Base-by-base conservation (phyloP, 1,140 invertebrate species). In the Drosophila carrolli region DNA sequence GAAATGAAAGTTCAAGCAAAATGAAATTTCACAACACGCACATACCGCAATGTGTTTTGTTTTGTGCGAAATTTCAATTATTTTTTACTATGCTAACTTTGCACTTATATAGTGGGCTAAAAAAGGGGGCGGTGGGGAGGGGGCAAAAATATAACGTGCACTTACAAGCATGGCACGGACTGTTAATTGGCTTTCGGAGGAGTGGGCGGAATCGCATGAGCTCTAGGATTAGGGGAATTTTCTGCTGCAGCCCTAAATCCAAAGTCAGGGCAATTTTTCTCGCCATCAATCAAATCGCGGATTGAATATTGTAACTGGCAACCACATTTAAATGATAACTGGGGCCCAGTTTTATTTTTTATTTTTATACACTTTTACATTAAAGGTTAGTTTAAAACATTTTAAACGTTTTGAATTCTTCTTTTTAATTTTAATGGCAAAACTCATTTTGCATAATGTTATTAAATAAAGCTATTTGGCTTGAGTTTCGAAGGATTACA, bases 61-160 rank as follows among this genome's bases (percentile, higher is more conserved):
- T 58, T 65, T 80, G 65, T 80, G 65, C 78, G 60, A 81, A 62
- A 73, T 82, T 81, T 81, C 79, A 81, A 81, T 82, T 81, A 78
- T 70, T 81, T 72, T 67, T 55, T 37, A 50, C 72, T 41, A 77
- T 65, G 78, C 78, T 56, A 78, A 70, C 38, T 40, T 47, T 23
- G 54, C 43, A 57, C 55, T n/a, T 44, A 71, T 23, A 58, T 38
- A 7, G 27, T 16, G 14, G 3, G 8, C n/a, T 4, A 5, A n/a
- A 48, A 11, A 6, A 6, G 7, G 3, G 23, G 4, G 19, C 27
- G 4, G 19, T 27, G 5, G 47, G 13, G 47, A 65, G 48, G 47
- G 35, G 50, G 1, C 6, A 47, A 56, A 56, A 51, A 56, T 32
- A 59, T 68, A 68, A 68, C 60, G 66, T 73, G 68, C 68, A 59